Evolutionary conservation across 2,888 invertebrate species (phyloP).

Genomic region (Rambutsinella grinnellia): DNA sequence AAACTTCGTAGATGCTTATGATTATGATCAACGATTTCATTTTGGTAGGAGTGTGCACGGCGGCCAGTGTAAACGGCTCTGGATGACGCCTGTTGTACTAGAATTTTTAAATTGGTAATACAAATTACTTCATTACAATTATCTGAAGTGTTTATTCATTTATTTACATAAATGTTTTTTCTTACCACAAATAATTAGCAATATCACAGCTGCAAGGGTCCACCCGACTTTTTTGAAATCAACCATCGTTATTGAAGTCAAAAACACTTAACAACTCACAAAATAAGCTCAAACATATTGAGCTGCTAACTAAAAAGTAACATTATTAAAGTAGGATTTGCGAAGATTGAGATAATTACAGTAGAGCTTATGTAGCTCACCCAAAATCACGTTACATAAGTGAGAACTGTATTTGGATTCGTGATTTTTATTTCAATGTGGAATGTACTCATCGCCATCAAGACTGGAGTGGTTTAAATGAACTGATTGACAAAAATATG

Average conservation of each 20-base stretch:
- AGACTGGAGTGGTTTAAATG: not conserved
- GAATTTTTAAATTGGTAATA: not conserved
- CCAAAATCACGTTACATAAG: too few relatives aligned
- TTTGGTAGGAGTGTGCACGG: not conserved
- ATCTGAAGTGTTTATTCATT: not conserved
- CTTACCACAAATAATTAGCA: constrained; percentile 35
- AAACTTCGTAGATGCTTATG: constrained; percentile 29
- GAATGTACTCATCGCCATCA: too few relatives aligned
- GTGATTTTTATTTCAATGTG: too few relatives aligned
- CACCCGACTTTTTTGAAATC: constrained; percentile 24
- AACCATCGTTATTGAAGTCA: constrained; percentile 5
- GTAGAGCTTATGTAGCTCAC: too few relatives aligned
- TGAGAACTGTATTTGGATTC: too few relatives aligned
- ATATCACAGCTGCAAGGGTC: constrained; percentile 44
- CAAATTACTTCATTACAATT: not conserved
- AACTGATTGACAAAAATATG: not conserved
- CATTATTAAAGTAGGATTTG: too few relatives aligned
- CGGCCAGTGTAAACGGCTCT: constrained; percentile 17
- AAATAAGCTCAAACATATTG: too few relatives aligned
- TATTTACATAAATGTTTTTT: not conserved
- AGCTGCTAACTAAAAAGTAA: too few relatives aligned
- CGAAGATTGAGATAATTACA: too few relatives aligned
- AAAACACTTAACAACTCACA: too few relatives aligned
- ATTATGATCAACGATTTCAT: not conserved
- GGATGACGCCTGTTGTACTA: constrained; percentile 23